Percentiles rank a stretch among this genome's conserved stretches.
These are phyloP conservation scores for Venusia cambrica DNA, from an alignment of 2,888 invertebrate genomes.

Conservation along the genomic window DNA sequence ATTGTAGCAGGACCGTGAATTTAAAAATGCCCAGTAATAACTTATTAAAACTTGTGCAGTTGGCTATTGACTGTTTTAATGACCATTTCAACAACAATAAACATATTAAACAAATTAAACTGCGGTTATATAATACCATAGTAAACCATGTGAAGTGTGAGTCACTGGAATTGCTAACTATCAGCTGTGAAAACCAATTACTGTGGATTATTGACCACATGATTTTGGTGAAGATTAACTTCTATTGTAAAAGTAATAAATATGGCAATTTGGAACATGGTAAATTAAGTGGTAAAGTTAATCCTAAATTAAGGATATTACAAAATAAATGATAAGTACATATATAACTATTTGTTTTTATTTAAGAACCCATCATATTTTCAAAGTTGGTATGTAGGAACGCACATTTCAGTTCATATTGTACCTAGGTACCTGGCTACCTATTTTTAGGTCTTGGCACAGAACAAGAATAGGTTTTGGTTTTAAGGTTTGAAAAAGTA, in stretches of 20 bases:
- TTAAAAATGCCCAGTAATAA: constrained; percentile 3
- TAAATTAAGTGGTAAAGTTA: constrained; percentile 1
- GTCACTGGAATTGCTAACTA: constrained; percentile 2
- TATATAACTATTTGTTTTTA: not conserved
- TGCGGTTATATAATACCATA: constrained; percentile 2
- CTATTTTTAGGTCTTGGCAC: too few relatives aligned
- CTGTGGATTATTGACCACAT: constrained; percentile 2
- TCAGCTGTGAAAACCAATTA: constrained; percentile 2
- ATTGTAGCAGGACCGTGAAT: constrained; percentile 2
- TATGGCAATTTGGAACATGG: not conserved
- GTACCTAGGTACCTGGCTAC: too few relatives aligned
- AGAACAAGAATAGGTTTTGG: too few relatives aligned
- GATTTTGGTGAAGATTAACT: constrained; percentile 2
- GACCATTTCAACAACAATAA: not conserved
- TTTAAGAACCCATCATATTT: constrained; percentile 1
- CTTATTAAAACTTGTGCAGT: constrained; percentile 3
- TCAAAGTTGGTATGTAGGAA: too few relatives aligned
- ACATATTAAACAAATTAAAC: constrained; percentile 1
- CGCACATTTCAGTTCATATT: too few relatives aligned
- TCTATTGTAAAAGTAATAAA: constrained; percentile 3
- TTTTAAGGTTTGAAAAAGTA: too few relatives aligned
- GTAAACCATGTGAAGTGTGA: not conserved
- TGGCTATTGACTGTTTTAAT: constrained; percentile 2
- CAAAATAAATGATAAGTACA: constrained; percentile 2
- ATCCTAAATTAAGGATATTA: constrained; percentile 1